Evolutionary conservation across 2,113 vertebrate species (phyloP).

Genomic region (Takifugu bimaculatus): DNA sequence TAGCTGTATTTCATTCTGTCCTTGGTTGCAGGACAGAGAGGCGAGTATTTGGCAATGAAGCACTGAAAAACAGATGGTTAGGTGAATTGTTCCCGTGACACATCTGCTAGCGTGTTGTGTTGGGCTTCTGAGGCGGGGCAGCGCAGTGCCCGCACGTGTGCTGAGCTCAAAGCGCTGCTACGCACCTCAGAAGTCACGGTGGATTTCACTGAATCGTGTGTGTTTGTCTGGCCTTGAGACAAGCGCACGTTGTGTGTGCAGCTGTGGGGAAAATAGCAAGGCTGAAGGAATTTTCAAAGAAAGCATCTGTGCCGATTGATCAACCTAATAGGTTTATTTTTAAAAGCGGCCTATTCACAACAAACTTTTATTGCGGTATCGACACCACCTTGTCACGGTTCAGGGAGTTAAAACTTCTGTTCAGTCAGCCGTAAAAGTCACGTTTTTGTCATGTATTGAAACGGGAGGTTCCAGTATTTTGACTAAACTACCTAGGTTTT

Average conservation of each 20-base stretch:
- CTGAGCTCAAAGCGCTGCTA: constrained; percentile 25
- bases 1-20: constrained; percentile 77
- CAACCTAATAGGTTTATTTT: constrained; percentile 11
- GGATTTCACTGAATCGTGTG: constrained; percentile 56
- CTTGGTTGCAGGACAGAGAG: constrained; percentile 52
- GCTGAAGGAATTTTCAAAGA: constrained; percentile 43
- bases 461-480: no score
- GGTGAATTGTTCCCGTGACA: constrained; percentile 72
- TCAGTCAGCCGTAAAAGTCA: no score
- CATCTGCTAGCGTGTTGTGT: constrained; percentile 66
- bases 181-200: constrained; percentile 38
- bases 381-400: background rate
- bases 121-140: constrained; percentile 59
- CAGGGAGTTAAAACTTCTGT: background rate
- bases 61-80: constrained; percentile 74
- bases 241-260: constrained; percentile 22
- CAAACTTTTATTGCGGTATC: background rate
- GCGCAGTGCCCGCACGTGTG: constrained; percentile 4
- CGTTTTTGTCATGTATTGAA: no score
- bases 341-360: no score
- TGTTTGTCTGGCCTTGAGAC: constrained; percentile 49
- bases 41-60: constrained; percentile 59
- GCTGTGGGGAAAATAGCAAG: constrained; percentile 29
- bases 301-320: constrained; percentile 53
- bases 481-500: no score